phyloP scores from a whole-genome alignment of 2,113 vertebrate genomes.

The Hypomesus transpacificus region DNA sequence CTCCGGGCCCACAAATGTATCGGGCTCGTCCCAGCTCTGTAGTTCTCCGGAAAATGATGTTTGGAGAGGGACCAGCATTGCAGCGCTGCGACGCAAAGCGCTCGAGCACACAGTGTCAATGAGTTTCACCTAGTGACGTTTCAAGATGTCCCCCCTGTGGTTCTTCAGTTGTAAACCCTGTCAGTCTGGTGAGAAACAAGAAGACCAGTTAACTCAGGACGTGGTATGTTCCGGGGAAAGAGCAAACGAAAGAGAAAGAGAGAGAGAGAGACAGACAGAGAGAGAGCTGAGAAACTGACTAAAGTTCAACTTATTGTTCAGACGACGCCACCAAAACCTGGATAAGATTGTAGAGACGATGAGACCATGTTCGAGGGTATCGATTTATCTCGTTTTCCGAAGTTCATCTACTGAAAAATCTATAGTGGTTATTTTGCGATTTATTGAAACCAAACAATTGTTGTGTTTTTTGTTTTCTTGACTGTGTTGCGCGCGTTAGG shows the following conservation, averaged over 20 bases:
- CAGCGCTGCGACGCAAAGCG: slow-evolving; percentile 94
- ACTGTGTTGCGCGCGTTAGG: slow-evolving; percentile 41
- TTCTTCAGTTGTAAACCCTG: slow-evolving; percentile 37
- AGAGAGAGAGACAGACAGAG: background rate
- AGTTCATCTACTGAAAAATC: slow-evolving; percentile 49
- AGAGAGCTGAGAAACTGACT: slow-evolving; percentile 1
- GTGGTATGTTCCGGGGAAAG: slow-evolving; percentile 48
- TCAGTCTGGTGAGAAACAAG: slow-evolving; percentile 31
- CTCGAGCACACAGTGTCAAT: slow-evolving; percentile 99
- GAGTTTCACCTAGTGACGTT: slow-evolving; percentile 92
- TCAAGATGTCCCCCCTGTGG: slow-evolving; percentile 28
- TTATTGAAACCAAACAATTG: slow-evolving; percentile 65
- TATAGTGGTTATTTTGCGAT: slow-evolving; percentile 63
- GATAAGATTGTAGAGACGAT: slow-evolving; percentile 14
- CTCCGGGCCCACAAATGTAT: slow-evolving; percentile 88
- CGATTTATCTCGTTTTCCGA: too few relatives aligned
- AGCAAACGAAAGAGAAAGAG: slow-evolving; percentile 32
- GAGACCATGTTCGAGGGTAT: background rate
- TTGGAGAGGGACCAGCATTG: slow-evolving; percentile 99
- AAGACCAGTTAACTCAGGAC: slow-evolving; percentile 71
- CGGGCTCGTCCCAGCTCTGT: slow-evolving; percentile 93
- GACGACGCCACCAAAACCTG: slow-evolving; percentile 16
- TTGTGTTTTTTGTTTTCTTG: slow-evolving; percentile 63
- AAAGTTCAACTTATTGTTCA: slow-evolving; percentile 37
- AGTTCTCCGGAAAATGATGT: slow-evolving; percentile 96